phyloP scores from a whole-genome alignment of 2,113 vertebrate species.

The Hucho hucho region DNA sequence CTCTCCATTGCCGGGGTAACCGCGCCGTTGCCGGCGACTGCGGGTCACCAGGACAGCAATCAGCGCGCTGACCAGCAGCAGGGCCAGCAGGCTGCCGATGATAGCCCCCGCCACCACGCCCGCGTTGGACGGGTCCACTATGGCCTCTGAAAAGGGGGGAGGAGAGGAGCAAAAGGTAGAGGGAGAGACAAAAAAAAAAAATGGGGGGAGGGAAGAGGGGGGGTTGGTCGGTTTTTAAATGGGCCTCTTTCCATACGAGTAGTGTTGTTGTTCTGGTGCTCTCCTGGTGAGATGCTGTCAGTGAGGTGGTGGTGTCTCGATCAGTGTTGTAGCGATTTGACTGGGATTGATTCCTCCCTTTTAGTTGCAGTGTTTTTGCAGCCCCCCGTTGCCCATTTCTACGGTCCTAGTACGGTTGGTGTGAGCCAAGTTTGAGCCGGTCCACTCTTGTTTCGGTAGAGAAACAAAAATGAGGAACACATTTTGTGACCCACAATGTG shows the following conservation, averaged over 20 bases:
- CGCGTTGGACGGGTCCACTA: constrained; percentile 69
- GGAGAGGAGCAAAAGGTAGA: constrained; percentile 40
- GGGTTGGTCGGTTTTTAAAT: constrained; percentile 43
- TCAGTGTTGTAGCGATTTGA: not conserved
- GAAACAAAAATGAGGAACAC: constrained; percentile 46
- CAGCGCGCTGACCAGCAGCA: constrained; percentile 75
- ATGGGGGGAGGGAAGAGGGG: constrained; percentile 46
- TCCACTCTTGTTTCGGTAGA: constrained; percentile 53
- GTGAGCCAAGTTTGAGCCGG: constrained; percentile 72
- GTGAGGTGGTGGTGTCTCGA: constrained; percentile 12
- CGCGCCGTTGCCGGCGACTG: constrained; percentile 60
- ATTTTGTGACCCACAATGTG: not conserved
- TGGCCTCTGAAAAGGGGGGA: constrained; percentile 79
- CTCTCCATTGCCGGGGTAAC: constrained; percentile 59
- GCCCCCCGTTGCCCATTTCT: constrained; percentile 40
- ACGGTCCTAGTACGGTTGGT: constrained; percentile 56
- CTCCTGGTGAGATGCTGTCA: constrained; percentile 61
- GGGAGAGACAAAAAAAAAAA: constrained; percentile 5
- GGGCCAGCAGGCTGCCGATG: constrained; percentile 80
- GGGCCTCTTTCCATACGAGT: constrained; percentile 18
- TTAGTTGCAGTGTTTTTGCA: constrained; percentile 9
- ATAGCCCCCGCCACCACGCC: constrained; percentile 81
- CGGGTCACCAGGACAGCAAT: constrained; percentile 71
- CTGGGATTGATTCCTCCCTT: constrained; percentile 25
- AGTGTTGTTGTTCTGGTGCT: constrained; percentile 22